Evolutionary conservation across 2,113 vertebrate species (phyloP), one percentile per base, ranked within the genome.

Genomic region (Seriola dumerili): DNA sequence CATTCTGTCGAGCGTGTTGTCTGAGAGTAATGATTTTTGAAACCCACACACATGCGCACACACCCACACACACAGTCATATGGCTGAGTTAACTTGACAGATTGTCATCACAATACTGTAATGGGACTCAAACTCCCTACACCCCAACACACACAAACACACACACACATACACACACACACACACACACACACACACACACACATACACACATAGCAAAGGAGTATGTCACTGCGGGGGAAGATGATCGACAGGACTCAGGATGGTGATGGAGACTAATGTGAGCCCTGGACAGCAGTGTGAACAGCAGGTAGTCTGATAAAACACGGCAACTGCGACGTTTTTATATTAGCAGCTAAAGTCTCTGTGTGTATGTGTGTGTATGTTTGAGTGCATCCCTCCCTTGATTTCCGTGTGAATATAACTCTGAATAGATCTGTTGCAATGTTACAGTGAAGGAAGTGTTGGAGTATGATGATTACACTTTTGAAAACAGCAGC

Each of bases 21-120:
- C 59, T 71, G 68, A 87, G 61, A 64, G 63, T 19, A 72, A 88
- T 72, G 88, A n/a, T 77, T 80, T 88, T 82, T 83, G 32, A 83
- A 80, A 75, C 58, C 80, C 76, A 69, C 80, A 50, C 84, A 70
- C 44, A 42, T 38, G 36, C 59, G 29, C 44, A 9, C 68, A 48
- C 72, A 29, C 72, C 17, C 34, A 58, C 80, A 61, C 87, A 73
- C 14, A 52, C 7, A 64, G 82, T 88, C 89, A 84, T 72, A 91
- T 88, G 89, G 85, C 86, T 92, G 89, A 91, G 85, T 94, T 89
- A 85, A 85, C 89, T 87, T 94, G 92, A 93, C 93, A 93, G 91
- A 92, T 75, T 93, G 91, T 92, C 91, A 94, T 92, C 89, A 89
- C 73, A 90, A 91, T 87, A 79, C 81, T 84, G 88, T 94, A 95